Evolutionary conservation across 2,888 invertebrate genomes (phyloP).

Genomic region (Drosophila maculinotata): DNA sequence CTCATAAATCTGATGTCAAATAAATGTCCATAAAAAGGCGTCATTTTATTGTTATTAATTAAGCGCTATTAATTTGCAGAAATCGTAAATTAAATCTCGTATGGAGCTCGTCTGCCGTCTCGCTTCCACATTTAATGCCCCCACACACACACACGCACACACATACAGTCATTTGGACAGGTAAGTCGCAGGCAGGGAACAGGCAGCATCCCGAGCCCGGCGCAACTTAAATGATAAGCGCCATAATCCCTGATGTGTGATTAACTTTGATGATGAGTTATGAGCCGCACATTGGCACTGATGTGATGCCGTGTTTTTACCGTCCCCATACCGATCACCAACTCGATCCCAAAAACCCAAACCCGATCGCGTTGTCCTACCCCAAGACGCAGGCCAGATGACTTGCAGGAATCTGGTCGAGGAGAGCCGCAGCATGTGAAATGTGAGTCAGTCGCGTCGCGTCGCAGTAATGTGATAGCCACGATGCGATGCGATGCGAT

Average conservation of each 20-base stretch:
- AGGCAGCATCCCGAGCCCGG: conserved; percentile 13
- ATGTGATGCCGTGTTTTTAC: conserved; percentile 52
- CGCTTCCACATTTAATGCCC: conserved; percentile 67
- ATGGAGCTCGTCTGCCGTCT: conserved; percentile 41
- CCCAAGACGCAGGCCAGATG: conserved; percentile 58
- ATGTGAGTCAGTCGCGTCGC: conserved; percentile 72
- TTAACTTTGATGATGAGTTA: conserved; percentile 81
- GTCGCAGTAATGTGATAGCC: conserved; percentile 73
- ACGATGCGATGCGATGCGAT: conserved; percentile 48
- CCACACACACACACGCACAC: conserved; percentile 30
- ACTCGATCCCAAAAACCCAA: background rate
- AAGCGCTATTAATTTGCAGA: conserved; percentile 81
- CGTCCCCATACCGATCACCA: background rate
- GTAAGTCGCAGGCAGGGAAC: conserved; percentile 36
- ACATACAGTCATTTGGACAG: conserved; percentile 67
- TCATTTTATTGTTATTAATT: conserved; percentile 82
- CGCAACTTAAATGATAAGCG: conserved; percentile 77
- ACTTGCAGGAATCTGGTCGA: conserved; percentile 73
- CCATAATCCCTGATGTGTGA: conserved; percentile 81
- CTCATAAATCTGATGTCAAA: conserved; percentile 72
- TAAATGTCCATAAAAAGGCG: conserved; percentile 78
- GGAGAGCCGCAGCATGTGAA: conserved; percentile 65
- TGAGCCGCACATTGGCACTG: conserved; percentile 78
- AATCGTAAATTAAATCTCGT: conserved; percentile 80
- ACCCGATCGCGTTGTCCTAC: conserved; percentile 43